Evolutionary conservation across 1,140 invertebrate genomes (phyloP).

Genomic region (Philopotamus ludificatus): DNA sequence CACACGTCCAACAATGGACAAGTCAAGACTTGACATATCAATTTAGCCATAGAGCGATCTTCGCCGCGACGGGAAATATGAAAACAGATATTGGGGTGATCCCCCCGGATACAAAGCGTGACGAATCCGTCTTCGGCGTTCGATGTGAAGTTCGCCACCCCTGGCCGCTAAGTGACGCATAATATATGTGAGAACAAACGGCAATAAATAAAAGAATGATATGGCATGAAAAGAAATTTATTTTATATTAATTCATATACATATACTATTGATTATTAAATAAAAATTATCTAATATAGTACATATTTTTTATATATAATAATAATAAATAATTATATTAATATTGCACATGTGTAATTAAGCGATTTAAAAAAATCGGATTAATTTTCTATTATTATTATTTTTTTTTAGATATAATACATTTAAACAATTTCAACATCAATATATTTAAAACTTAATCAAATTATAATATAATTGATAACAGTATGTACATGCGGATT

Average conservation of each 20-base stretch:
- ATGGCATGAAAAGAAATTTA: too few relatives aligned
- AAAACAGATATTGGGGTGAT: conserved; percentile 30
- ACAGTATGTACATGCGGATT: conserved; percentile 6
- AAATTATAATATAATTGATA: not conserved
- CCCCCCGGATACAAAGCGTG: conserved; percentile 16
- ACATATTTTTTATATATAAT: too few relatives aligned
- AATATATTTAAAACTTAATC: conserved; percentile 13
- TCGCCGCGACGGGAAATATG: conserved; percentile 18
- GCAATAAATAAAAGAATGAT: too few relatives aligned
- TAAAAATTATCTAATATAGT: too few relatives aligned
- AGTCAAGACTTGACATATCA: conserved; percentile 37
- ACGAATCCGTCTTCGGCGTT: conserved; percentile 25
- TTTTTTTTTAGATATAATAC: conserved; percentile 3
- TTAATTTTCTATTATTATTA: too few relatives aligned
- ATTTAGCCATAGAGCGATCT: conserved; percentile 36
- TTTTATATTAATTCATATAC: too few relatives aligned
- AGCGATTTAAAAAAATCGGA: too few relatives aligned
- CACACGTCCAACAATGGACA: conserved; percentile 38
- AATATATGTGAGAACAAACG: too few relatives aligned
- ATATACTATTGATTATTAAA: too few relatives aligned
- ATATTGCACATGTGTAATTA: too few relatives aligned
- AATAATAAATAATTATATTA: too few relatives aligned
- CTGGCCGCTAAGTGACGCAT: not conserved
- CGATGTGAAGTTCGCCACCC: not conserved
- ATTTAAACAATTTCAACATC: conserved; percentile 20